Conservation (phyloP, 92 coral and sea anemone species). For the Phenganax marumi region DNA sequence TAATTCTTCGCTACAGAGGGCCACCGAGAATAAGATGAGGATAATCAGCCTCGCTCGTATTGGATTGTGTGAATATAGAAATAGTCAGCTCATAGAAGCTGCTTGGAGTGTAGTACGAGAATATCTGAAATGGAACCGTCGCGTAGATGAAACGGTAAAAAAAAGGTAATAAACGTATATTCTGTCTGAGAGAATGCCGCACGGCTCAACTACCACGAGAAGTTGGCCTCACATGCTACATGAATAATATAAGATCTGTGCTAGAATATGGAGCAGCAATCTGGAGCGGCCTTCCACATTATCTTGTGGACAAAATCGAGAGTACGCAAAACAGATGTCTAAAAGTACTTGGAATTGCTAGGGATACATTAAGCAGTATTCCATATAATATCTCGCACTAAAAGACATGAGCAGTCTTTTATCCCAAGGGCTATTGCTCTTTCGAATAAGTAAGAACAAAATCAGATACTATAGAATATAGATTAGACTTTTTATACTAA, state of each 20-base stretch:
- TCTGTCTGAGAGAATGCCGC: slow-evolving; percentile 41
- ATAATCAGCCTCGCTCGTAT: no score
- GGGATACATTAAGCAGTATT: no score
- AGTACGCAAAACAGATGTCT: slow-evolving; percentile 19
- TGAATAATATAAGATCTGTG: slow-evolving; percentile 17
- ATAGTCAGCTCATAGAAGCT: slow-evolving; percentile 19
- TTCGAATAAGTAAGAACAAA: no score
- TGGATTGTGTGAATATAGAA: slow-evolving; percentile 2
- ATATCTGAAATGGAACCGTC: slow-evolving; percentile 49
- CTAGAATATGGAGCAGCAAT: slow-evolving; percentile 20
- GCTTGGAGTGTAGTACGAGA: slow-evolving; percentile 22
- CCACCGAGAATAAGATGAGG: no score
- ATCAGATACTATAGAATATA: no score
- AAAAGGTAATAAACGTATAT: slow-evolving; percentile 46
- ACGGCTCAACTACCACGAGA: slow-evolving; percentile 24
- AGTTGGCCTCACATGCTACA: slow-evolving; percentile 46
- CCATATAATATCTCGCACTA: no score
- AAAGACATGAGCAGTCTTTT: no score
- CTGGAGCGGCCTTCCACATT: slow-evolving; percentile 30
- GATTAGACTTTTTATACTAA: no score
- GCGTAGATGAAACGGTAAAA: slow-evolving; percentile 39
- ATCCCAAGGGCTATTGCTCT: no score
- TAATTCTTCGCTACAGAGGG: no score
- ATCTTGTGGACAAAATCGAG: slow-evolving; percentile 11
- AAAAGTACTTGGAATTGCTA: no score